Evolutionary conservation across 2,888 invertebrate species (phyloP), one percentile per base, ranked within the genome.

Genomic region (Xiphydria camelus): DNA sequence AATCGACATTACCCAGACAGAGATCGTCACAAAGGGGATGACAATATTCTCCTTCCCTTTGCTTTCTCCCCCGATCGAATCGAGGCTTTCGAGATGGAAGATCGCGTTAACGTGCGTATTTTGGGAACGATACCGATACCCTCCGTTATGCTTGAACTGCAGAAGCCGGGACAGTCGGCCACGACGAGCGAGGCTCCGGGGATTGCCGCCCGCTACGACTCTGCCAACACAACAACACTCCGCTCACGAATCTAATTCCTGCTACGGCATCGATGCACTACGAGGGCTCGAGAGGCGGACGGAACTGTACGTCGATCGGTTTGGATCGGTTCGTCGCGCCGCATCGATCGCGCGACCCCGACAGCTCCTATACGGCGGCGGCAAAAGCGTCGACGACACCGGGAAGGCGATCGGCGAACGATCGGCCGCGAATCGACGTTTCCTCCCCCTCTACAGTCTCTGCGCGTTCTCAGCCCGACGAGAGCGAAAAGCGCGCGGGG

Each of bases 91-190:
- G n/a, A n/a, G n/a, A n/a, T n/a, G 23, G n/a, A 23, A 23, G n/a
- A 7, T 23, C 23, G 23, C 23, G 23, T 23, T 23, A 23, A 23
- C n/a, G 6, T n/a, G 23, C 23, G 23, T n/a, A 23, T 58, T 60
- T 62, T 63, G 63, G 67, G 67, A 74, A 74, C 73, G 74, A 72
- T 73, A 75, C 78, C 86, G 87, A 82, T 89, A 92, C 93, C 92
- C 92, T 82, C 84, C 82, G 80, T 88, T 89, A 75, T 89, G 89
- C 81, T 84, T 87, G 84, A 91, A 91, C 83, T 91, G 91, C 78
- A 91, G 86, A 73, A 92, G 86, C 73, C 93, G 87, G 73, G 92
- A 91, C 81, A 91, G 91, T 81, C 91, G 88, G 76, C 90, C 90
- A 78, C 91, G 87, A 76, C 89, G 86, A 78, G 89, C 90, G 84